These are phyloP conservation scores for Crocodylus rhombifer DNA, from an alignment of 2,797 vertebrate genomes.

Conservation along the genomic window DNA sequence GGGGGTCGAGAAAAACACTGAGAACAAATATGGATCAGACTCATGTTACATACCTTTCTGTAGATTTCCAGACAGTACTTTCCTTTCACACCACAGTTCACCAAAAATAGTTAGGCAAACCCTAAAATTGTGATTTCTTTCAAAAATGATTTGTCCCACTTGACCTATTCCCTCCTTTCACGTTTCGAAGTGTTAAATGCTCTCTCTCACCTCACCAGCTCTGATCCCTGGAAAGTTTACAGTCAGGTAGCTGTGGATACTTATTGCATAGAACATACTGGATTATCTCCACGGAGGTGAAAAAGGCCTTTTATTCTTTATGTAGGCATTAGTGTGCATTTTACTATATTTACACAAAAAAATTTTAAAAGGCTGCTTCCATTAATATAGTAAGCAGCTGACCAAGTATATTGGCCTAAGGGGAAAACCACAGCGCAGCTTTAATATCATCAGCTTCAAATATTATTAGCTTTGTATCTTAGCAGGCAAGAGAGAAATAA, in stretches of 20 bases:
- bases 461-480: background rate
- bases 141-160: background rate
- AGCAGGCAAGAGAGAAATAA: background rate
- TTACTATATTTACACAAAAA: conserved; percentile 16
- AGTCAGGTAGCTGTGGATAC: conserved; percentile 32
- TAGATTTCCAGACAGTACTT: background rate
- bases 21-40: background rate
- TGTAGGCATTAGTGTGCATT: background rate
- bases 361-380: conserved; percentile 8
- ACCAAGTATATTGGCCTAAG: background rate
- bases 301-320: background rate
- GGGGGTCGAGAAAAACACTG: too few species aligned
- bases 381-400: background rate
- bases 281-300: conserved; percentile 28
- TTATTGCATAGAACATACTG: conserved; percentile 10
- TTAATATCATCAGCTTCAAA: background rate
- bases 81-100: background rate
- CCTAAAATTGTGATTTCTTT: background rate
- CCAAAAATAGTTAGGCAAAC: background rate
- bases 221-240: conserved; percentile 9
- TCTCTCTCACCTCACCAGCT: conserved; percentile 34
- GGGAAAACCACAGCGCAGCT: background rate
- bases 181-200: background rate
- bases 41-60: background rate
- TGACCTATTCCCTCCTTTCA: background rate